Percentiles rank a stretch among this genome's conserved stretches.
Evolutionary conservation across 2,113 vertebrate genomes (phyloP).

Genomic region (Hippocampus comes): DNA sequence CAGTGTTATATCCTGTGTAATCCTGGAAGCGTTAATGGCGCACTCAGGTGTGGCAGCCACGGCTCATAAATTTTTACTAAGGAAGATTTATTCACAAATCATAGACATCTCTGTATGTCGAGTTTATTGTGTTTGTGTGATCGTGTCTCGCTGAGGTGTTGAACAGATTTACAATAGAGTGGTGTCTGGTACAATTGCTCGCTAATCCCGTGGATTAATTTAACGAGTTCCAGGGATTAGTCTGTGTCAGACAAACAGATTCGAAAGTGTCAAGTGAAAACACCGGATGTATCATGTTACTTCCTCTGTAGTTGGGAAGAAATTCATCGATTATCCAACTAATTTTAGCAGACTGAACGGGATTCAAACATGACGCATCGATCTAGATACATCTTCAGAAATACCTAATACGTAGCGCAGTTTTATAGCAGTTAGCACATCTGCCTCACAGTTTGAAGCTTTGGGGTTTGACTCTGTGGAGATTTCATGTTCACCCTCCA

Average conservation of each 20-base stretch:
- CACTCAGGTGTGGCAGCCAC: constrained; percentile 40
- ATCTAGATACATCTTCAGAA: no score
- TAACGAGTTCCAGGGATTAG: constrained; percentile 64
- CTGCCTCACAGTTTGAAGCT: no score
- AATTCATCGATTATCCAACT: no score
- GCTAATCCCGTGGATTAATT: constrained; percentile 63
- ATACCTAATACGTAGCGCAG: no score
- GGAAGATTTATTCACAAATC: constrained; percentile 28
- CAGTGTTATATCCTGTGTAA: constrained; percentile 51
- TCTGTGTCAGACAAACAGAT: constrained; percentile 36
- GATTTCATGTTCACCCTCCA: no score
- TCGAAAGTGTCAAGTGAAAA: neutral
- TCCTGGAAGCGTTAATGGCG: constrained; percentile 49
- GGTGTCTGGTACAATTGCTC: constrained; percentile 10
- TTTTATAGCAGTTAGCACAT: no score
- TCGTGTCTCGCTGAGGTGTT: constrained; percentile 2
- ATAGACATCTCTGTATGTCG: neutral
- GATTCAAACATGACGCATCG: no score
- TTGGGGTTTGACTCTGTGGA: no score
- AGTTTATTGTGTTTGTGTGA: neutral
- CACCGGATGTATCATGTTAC: neutral
- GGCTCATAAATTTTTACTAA: constrained; percentile 53
- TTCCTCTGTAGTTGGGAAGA: neutral
- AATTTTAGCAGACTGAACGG: no score
- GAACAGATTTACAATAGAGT: constrained; percentile 35